Base-by-base conservation (phyloP, 2,113 vertebrate species). In the Butorides virescens region DNA sequence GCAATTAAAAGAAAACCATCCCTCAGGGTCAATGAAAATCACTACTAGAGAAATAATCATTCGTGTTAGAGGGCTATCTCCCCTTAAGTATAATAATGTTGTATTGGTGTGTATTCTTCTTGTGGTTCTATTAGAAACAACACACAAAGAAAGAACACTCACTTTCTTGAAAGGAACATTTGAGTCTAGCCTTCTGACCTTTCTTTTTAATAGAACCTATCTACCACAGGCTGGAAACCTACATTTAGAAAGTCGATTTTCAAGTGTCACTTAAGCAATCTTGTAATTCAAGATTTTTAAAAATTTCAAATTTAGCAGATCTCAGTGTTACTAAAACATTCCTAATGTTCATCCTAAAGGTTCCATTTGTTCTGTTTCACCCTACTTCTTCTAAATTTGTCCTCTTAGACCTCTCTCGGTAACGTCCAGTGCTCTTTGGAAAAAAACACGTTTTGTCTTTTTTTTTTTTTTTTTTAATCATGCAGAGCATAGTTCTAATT, bases 1-100 rank as follows among this genome's bases (percentile, higher is more conserved):
- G 15, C 80, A 91, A 89, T 94, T 93, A 92, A 62, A 88, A 89
- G 70, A 84, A 92, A 92, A 85, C 25, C 30, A 77, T 85, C 76
- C 68, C 82, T 88, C 34, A 42, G 79, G 76, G 44, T 58, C 83
- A 81, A 39, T 78, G 65, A 77, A 83, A 84, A 94, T 55, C 88
- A 70, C 71, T 84, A 53, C 22, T 52, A 65, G n/a, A 68, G 68
- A 93, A 95, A 91, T 36, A 77, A 77, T 42, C 3, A 1, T 47
- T 85, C 17, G 1, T 53, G 21, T 49, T 36, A 58, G 47, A 90
- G 29, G 62, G 16, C 32, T 63, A 25, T 73, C 71, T 77, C 87
- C 56, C n/a, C 55, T 56, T 22, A 46, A 84, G 68, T 53, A 61
- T 56, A 84, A 61, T 37, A 71, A 78, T 32, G 14, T 56, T 86